Conservation (phyloP, 2,113 vertebrate species). For the Propithecus coquereli region DNA sequence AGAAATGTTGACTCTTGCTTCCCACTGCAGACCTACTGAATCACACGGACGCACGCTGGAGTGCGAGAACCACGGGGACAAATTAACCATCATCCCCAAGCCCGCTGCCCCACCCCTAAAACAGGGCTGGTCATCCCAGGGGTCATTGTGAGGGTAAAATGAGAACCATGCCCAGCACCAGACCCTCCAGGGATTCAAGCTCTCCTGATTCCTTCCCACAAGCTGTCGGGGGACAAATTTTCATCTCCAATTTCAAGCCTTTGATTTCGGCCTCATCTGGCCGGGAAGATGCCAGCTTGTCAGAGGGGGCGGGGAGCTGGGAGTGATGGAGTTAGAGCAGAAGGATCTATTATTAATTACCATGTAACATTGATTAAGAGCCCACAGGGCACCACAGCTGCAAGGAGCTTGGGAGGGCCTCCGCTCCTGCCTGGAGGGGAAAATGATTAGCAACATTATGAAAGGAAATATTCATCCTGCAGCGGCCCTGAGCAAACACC, state of each 20-base stretch:
- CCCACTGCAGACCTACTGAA: neutral
- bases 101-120: no score
- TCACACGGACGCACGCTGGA: neutral
- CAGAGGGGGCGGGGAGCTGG: constrained; percentile 9
- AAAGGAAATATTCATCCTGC: constrained; percentile 73
- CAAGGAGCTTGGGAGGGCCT: constrained; percentile 46
- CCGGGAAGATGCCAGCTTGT: constrained; percentile 47
- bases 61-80: neutral
- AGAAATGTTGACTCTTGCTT: neutral
- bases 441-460: constrained; percentile 71
- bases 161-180: fast-evolving
- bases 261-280: constrained; percentile 68
- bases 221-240: neutral
- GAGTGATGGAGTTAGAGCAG: constrained; percentile 41
- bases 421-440: constrained; percentile 59
- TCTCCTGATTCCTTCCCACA: neutral
- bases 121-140: neutral
- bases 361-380: constrained; percentile 74
- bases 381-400: constrained; percentile 62
- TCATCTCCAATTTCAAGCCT: constrained; percentile 47
- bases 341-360: constrained; percentile 77
- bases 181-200: neutral
- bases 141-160: neutral
- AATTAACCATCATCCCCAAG: neutral
- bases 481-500: constrained; percentile 58